phyloP scores from a whole-genome alignment of 2,797 vertebrate genomes.

The Oreonectes daqikongensis region DNA sequence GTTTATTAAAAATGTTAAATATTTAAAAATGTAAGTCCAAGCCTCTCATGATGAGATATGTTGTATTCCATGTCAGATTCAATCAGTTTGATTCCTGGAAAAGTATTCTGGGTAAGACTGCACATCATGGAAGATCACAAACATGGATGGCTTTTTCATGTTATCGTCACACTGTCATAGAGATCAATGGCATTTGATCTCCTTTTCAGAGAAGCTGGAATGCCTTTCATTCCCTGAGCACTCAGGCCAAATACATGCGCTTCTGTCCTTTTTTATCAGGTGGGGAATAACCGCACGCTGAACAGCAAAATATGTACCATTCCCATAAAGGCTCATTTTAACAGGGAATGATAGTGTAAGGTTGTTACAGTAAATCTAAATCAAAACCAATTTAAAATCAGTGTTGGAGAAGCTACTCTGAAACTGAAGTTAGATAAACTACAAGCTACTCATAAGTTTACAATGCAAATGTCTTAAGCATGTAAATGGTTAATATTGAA shows the following conservation, averaged over 20 bases:
- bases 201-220: constrained; percentile 65
- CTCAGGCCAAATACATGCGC: constrained; percentile 69
- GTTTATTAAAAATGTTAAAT: too few species aligned
- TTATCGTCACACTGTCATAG: constrained; percentile 72
- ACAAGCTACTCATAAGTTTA: too few species aligned
- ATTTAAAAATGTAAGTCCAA: too few species aligned
- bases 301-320: constrained; percentile 77
- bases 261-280: constrained; percentile 12
- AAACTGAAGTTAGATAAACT: too few species aligned
- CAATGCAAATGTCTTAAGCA: too few species aligned
- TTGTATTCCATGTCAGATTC: too few species aligned
- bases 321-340: constrained; percentile 63
- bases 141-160: constrained; percentile 47
- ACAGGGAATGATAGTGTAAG: not conserved
- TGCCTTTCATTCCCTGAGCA: constrained; percentile 12
- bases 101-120: constrained; percentile 75
- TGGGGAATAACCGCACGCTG: constrained; percentile 54
- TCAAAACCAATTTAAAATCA: not conserved
- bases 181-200: constrained; percentile 50
- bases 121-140: constrained; percentile 70
- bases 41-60: too few species aligned
- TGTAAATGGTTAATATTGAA: too few species aligned
- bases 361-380: not conserved
- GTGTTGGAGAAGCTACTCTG: too few species aligned
- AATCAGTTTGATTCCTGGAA: constrained; percentile 57